Percentiles rank a stretch among this genome's conserved stretches.
Conservation (phyloP, 2,113 vertebrate species). For the Setophaga coronata region DNA sequence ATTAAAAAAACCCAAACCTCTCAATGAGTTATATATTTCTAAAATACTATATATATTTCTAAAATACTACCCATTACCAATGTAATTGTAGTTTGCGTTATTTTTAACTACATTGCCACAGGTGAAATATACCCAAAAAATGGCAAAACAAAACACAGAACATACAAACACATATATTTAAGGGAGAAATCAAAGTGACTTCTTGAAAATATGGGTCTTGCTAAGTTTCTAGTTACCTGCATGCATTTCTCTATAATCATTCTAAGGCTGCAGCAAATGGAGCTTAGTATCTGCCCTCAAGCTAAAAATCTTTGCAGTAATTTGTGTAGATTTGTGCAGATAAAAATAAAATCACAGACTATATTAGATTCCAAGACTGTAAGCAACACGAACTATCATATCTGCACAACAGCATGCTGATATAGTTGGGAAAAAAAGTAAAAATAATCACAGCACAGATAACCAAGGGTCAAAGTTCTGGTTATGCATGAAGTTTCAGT, state of each 20-base stretch:
- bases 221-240: background rate
- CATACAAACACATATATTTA: background rate
- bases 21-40: background rate
- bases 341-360: background rate
- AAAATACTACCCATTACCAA: background rate
- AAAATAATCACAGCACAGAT: constrained; percentile 3
- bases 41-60: background rate
- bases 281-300: background rate
- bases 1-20: background rate
- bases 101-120: background rate
- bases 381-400: background rate
- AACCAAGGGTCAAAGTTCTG: constrained; percentile 50
- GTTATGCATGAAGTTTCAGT: background rate
- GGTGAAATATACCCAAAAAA: background rate
- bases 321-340: background rate
- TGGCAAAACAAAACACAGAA: background rate
- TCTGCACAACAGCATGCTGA: background rate
- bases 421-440: background rate
- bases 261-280: background rate
- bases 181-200: background rate
- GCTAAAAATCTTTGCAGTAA: background rate
- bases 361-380: background rate
- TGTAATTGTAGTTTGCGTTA: background rate
- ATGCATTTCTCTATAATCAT: background rate
- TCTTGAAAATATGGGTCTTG: background rate